These are phyloP conservation scores for Rafetus swinhoei DNA, from an alignment of 2,113 vertebrate genomes.

Conservation along the genomic window DNA sequence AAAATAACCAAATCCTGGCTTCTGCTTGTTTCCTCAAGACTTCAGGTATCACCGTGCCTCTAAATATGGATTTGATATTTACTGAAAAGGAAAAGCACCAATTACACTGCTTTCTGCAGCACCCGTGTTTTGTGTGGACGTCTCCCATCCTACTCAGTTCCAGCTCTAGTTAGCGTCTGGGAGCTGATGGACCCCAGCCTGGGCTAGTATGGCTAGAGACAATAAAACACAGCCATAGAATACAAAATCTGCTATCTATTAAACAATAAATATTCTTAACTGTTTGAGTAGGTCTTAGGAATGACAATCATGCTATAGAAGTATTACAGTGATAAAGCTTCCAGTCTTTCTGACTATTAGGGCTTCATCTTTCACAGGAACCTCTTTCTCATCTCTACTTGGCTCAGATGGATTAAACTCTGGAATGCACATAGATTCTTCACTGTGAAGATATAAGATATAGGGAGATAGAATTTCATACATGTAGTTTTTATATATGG, in stretches of 20 bases:
- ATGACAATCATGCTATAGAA: constrained; percentile 62
- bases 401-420: constrained; percentile 67
- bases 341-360: constrained; percentile 65
- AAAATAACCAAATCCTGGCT: fast-evolving
- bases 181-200: constrained; percentile 20
- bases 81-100: not conserved
- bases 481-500: not conserved
- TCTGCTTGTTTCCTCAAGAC: not conserved
- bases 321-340: constrained; percentile 60
- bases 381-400: constrained; percentile 68
- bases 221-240: constrained; percentile 63
- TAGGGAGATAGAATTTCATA: constrained; percentile 55
- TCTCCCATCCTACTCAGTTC: not conserved
- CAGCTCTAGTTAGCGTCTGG: not conserved
- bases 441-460: constrained; percentile 63
- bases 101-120: not conserved
- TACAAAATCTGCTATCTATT: constrained; percentile 33
- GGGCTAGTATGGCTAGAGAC: constrained; percentile 60
- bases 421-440: constrained; percentile 71
- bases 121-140: not conserved
- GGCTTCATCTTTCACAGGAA: constrained; percentile 62
- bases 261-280: constrained; percentile 65
- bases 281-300: constrained; percentile 63
- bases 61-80: not conserved
- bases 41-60: not conserved